Evolutionary conservation across 1,140 invertebrate species (phyloP), one percentile per base, ranked within the genome.

Genomic region (Cecropterus lyciades): DNA sequence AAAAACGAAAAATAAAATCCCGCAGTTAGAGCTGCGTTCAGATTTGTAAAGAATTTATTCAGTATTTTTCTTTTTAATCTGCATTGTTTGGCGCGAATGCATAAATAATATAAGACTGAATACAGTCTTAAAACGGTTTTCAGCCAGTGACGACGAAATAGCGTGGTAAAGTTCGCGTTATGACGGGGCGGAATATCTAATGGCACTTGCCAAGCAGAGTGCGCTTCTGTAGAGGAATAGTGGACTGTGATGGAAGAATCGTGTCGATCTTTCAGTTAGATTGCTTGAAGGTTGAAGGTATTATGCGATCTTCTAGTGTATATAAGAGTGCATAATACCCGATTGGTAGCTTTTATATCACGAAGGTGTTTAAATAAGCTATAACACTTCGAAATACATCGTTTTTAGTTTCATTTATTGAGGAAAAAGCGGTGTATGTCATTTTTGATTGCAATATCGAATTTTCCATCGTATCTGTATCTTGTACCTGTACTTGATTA

Each of bases 1-100:
- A 37, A 67, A 65, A 46, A 59, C 52, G 15, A 65, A 65, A 75
- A 70, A 69, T 73, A 65, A 72, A 73, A 66, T 53, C 53, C 17
- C 33, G 60, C 70, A 63, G 60, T 70, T 51, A 42, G 15, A 59
- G 63, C 43, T 40, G 67, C 48, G 63, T 67, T 73, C 49, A 27
- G 66, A 60, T 53, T 67, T 73, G 8, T 49, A 69, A 67, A 63
- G 59, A 55, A 42, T 52, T 42, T 30, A 63, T 63, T 51, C n/a
- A 27, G 33, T 51, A 37, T 57, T 57, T 52, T 63, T 52, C 14
- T 11, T 63, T 63, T 63, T 63, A 52, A 63, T 63, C 59, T 52
- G 59, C 48, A 63, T 63, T 63, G 59, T 62, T 51, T 52, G 33
- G 16, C 33, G 37, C 48, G 37, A 63, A 63, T 42, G 59, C 30